Conservation (phyloP, 2,888 invertebrate genomes). For the Phrixothrix hirtus region DNA sequence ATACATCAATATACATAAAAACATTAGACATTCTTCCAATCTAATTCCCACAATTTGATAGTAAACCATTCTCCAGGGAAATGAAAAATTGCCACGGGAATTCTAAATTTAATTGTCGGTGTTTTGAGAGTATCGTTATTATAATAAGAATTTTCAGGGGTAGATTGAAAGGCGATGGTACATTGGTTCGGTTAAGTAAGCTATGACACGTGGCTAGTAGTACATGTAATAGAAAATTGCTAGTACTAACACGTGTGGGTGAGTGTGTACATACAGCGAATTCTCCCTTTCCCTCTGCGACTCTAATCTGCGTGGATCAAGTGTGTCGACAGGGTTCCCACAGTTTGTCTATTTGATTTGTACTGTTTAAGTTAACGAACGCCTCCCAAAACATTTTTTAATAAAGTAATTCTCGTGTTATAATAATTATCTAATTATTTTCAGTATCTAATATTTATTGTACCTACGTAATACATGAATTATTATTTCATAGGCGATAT, state of each 20-base stretch:
- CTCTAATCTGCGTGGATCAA: conserved; percentile 50
- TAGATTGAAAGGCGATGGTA: conserved; percentile 40
- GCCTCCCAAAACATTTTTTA: no score
- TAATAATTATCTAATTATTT: no score
- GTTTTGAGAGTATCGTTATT: conserved; percentile 42
- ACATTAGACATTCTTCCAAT: no score
- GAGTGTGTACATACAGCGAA: conserved; percentile 41
- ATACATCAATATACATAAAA: no score
- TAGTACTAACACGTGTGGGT: conserved; percentile 25
- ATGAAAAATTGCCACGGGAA: conserved; percentile 27
- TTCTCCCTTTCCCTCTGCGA: conserved; percentile 13
- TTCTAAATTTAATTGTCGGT: conserved; percentile 31
- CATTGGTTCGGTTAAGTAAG: conserved; percentile 39
- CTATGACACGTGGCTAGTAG: conserved; percentile 40
- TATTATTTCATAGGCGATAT: no score
- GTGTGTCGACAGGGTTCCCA: conserved; percentile 47
- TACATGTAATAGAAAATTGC: conserved; percentile 21
- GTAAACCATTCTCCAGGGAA: conserved; percentile 22
- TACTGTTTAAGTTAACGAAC: not conserved
- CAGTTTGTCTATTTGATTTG: conserved; percentile 35
- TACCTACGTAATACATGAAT: no score
- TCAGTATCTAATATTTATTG: no score
- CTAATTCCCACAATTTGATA: conserved; percentile 14
- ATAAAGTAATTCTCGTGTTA: no score
- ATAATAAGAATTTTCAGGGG: conserved; percentile 39